Evolutionary conservation across 2,113 vertebrate species (phyloP).

Genomic region (Leucosticte australis): DNA sequence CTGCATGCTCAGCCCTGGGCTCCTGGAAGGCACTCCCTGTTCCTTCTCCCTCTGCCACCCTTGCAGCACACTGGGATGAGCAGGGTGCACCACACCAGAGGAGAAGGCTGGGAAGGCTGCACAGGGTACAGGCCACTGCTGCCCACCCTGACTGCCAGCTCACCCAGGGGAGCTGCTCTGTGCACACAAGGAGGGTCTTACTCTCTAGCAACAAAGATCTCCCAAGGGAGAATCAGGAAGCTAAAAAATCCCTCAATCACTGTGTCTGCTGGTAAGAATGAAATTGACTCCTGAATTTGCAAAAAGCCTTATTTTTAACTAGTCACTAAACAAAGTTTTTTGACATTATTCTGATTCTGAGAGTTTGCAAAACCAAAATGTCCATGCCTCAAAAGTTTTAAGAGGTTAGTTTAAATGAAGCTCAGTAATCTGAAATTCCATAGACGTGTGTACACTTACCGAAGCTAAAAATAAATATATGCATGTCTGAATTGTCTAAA

Average conservation of each 20-base stretch:
- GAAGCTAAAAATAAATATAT: background rate
- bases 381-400: background rate
- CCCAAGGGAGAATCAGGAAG: background rate
- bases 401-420: background rate
- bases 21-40: background rate
- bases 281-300: background rate
- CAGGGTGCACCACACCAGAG: background rate
- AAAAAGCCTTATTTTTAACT: background rate
- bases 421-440: background rate
- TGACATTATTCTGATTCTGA: background rate
- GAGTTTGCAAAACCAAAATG: background rate
- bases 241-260: background rate
- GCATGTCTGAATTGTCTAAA: background rate
- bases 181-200: background rate
- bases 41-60: background rate
- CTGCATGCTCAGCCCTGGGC: background rate
- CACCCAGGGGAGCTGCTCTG: fast-evolving
- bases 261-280: background rate
- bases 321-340: background rate
- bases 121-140: background rate
- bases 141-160: background rate
- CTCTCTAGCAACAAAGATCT: background rate
- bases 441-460: background rate
- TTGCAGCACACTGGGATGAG: background rate
- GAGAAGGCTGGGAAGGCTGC: background rate